Percentiles rank a stretch among this genome's conserved stretches.
Evolutionary conservation across 2,797 vertebrate species (phyloP).

Genomic region (Morelia viridis): DNA sequence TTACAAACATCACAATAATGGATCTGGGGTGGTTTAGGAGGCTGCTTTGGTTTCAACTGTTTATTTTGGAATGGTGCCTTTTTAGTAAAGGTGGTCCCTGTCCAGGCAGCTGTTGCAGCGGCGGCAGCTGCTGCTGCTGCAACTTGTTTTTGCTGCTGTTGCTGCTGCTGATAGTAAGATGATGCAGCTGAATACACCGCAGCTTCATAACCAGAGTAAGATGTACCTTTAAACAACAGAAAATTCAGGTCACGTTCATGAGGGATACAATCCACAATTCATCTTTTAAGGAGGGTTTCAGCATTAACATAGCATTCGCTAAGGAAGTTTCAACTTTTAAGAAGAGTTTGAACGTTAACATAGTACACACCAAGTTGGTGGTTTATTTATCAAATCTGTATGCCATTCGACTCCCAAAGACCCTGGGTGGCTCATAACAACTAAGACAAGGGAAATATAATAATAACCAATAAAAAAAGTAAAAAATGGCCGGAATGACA

Average conservation of each 20-base stretch:
- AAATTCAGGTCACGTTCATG: neutral
- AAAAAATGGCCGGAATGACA: neutral
- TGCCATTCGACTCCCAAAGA: neutral
- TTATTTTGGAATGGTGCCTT: conserved; percentile 95
- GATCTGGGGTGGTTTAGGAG: conserved; percentile 96
- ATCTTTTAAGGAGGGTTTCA: neutral
- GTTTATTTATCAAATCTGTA: neutral
- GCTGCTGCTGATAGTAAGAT: conserved; percentile 94
- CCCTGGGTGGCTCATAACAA: neutral
- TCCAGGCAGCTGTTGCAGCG: conserved; percentile 92
- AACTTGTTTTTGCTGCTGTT: conserved; percentile 87
- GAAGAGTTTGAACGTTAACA: neutral
- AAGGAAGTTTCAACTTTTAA: neutral
- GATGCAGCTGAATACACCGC: conserved; percentile 98
- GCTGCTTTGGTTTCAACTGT: conserved; percentile 93
- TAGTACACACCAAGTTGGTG: neutral
- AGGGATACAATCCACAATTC: neutral
- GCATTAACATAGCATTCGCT: neutral
- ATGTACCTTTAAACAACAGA: conserved; percentile 81
- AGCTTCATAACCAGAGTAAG: conserved; percentile 96
- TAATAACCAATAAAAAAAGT: neutral
- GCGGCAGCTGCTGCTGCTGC: conserved; percentile 88
- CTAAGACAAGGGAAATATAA: neutral
- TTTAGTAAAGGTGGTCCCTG: conserved; percentile 93
- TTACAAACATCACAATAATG: conserved; percentile 99